Evolutionary conservation across 2,113 vertebrate species (phyloP).

Genomic region (Hyaena hyaena): DNA sequence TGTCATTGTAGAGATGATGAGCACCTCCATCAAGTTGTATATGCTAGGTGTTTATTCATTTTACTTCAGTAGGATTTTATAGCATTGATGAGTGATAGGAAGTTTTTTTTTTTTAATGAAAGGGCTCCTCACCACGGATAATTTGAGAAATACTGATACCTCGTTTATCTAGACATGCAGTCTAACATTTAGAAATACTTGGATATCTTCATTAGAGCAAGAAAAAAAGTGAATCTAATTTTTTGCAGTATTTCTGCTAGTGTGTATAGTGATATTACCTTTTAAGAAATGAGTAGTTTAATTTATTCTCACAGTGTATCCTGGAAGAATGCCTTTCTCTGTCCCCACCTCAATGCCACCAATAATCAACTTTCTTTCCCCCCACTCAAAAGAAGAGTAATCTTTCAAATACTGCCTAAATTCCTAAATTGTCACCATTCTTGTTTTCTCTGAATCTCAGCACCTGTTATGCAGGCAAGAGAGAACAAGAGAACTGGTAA

Average conservation of each 20-base stretch:
- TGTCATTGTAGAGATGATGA: neutral
- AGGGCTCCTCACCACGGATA: neutral
- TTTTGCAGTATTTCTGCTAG: neutral
- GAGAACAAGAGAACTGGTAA: conserved; percentile 45
- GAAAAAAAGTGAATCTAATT: neutral
- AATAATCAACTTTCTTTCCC: neutral
- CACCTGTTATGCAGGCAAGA: neutral
- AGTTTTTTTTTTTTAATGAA: neutral
- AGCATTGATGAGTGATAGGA: neutral
- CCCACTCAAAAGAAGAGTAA: neutral
- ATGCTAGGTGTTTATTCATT: neutral
- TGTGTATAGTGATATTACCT: neutral
- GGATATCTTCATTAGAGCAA: neutral
- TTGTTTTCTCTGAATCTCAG: conserved; percentile 22
- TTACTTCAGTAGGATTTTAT: neutral
- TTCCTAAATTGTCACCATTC: neutral
- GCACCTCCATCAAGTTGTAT: neutral
- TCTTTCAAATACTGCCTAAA: neutral
- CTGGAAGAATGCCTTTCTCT: neutral
- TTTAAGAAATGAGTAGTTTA: neutral
- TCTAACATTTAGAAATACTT: neutral
- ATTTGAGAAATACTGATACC: neutral
- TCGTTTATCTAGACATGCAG: neutral
- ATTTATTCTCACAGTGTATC: neutral
- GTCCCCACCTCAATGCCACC: neutral